Conservation (phyloP, 2,113 vertebrate species). For the Percina caprodes region DNA sequence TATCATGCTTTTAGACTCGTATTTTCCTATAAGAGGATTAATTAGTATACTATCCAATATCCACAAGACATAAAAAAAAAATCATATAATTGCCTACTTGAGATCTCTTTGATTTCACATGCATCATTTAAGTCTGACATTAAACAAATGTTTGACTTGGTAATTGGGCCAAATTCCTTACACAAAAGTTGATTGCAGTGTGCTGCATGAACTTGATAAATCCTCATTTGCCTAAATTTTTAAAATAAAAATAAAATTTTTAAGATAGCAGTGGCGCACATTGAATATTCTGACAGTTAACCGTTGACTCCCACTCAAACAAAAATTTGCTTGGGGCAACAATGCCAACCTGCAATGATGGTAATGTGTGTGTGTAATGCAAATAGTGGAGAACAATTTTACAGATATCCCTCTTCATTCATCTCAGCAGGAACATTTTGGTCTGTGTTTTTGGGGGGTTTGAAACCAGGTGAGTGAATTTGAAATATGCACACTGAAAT, state of each 20-base stretch:
- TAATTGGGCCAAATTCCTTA: neutral
- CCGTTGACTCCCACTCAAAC: neutral
- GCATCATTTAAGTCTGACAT: neutral
- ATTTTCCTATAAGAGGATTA: neutral
- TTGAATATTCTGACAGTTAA: slow-evolving; percentile 7
- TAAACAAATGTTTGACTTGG: too few species aligned
- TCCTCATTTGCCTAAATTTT: neutral
- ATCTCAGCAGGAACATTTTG: neutral
- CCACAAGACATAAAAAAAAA: neutral
- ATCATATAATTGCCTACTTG: neutral
- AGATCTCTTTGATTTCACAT: neutral
- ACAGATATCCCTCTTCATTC: neutral
- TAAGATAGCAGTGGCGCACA: neutral
- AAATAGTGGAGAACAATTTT: neutral
- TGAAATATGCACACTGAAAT: neutral
- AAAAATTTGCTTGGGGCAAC: neutral
- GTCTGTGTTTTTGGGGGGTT: neutral
- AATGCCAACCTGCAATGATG: neutral
- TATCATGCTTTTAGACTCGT: neutral
- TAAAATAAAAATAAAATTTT: too few species aligned
- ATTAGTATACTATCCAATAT: neutral
- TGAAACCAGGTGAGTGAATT: neutral
- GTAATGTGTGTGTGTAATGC: neutral
- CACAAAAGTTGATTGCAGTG: neutral
- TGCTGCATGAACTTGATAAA: neutral